phyloP scores from a whole-genome alignment of 1,140 invertebrate species.

The Nymphalis io region DNA sequence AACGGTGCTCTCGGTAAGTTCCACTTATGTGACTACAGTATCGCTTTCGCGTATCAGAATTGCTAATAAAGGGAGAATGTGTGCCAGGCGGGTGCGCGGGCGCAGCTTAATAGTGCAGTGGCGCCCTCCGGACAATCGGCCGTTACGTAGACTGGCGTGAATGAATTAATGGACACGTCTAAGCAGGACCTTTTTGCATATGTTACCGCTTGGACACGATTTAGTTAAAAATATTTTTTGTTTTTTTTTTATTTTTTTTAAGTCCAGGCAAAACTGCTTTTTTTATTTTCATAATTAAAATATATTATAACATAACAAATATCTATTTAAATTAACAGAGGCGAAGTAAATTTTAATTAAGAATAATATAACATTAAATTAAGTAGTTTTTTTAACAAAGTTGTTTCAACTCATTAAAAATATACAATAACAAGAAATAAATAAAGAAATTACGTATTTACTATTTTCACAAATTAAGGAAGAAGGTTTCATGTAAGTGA shows the following conservation, averaged over 20 bases:
- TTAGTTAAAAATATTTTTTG: conserved; percentile 10
- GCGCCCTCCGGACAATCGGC: conserved; percentile 58
- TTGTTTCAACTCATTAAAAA: too few relatives aligned
- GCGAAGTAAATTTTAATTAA: too few relatives aligned
- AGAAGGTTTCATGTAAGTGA: conserved; percentile 8
- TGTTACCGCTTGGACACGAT: conserved; percentile 13
- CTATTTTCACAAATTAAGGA: neutral
- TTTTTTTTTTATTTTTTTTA: neutral
- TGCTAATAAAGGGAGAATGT: conserved; percentile 73
- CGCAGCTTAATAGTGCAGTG: conserved; percentile 51
- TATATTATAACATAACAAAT: too few relatives aligned
- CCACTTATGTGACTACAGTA: conserved; percentile 69
- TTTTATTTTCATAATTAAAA: too few relatives aligned
- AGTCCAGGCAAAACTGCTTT: too few relatives aligned
- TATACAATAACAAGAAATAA: too few relatives aligned
- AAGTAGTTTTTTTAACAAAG: too few relatives aligned
- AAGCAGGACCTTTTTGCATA: conserved; percentile 35
- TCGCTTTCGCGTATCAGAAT: conserved; percentile 74
- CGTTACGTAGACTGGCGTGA: conserved; percentile 38
- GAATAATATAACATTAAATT: too few relatives aligned
- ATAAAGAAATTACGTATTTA: too few relatives aligned
- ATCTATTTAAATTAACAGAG: too few relatives aligned
- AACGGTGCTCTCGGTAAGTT: conserved; percentile 53
- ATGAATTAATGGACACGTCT: conserved; percentile 47
- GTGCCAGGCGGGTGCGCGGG: conserved; percentile 54